Evolutionary conservation across 2,888 invertebrate species (phyloP).

Genomic region (Drosophila kuntzei): DNA sequence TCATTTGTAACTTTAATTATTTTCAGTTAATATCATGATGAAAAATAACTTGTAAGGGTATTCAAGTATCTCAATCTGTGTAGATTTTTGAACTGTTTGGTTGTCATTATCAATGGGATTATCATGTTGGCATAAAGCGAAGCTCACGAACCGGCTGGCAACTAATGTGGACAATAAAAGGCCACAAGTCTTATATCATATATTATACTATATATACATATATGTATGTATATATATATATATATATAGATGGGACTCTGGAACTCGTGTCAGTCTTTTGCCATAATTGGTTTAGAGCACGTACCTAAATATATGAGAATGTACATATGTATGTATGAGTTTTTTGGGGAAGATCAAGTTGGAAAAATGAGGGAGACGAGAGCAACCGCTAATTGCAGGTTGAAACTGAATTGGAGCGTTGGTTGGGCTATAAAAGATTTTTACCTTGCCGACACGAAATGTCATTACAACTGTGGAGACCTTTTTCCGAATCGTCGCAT

Average conservation of each 20-base stretch:
- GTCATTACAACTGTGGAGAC: conserved; percentile 56
- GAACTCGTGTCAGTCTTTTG: conserved; percentile 66
- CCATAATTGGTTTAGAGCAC: conserved; percentile 70
- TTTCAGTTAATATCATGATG: too few species aligned
- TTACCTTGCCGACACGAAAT: conserved; percentile 56
- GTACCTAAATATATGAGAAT: conserved; percentile 41
- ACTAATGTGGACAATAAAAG: conserved; percentile 60
- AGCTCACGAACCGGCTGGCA: conserved; percentile 56
- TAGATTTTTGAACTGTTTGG: conserved; percentile 4
- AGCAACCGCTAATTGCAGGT: conserved; percentile 61
- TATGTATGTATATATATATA: conserved; percentile 4
- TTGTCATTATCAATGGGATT: conserved; percentile 49
- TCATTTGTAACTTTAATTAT: too few species aligned
- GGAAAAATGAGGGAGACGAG: conserved; percentile 6
- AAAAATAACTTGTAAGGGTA: not conserved
- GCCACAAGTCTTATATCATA: conserved; percentile 37
- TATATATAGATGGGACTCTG: conserved; percentile 16
- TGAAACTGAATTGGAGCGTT: conserved; percentile 50
- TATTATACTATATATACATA: conserved; percentile 3
- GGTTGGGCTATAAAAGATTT: conserved; percentile 55
- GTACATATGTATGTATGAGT: conserved; percentile 4
- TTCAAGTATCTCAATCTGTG: not conserved
- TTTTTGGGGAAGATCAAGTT: conserved; percentile 15
- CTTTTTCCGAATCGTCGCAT: conserved; percentile 28
- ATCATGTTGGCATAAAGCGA: conserved; percentile 42